Evolutionary conservation across 2,888 invertebrate genomes (phyloP).

Genomic region (Craniophora ligustri): DNA sequence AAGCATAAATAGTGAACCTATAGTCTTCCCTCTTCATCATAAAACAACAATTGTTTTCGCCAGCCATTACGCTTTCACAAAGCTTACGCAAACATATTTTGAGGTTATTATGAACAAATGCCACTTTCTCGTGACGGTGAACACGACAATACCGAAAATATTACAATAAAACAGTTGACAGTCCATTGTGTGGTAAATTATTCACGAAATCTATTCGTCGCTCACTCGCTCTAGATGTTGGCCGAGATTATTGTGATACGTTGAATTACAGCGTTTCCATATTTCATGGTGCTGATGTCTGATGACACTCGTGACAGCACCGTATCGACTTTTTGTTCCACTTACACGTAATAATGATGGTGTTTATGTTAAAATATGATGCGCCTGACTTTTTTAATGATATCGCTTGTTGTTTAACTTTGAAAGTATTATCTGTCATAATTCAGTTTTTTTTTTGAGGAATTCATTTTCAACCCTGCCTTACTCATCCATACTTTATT

Average conservation of each 20-base stretch:
- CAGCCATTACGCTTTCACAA: constrained; percentile 59
- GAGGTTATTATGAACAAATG: constrained; percentile 64
- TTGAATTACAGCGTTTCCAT: constrained; percentile 80
- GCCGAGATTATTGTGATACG: constrained; percentile 80
- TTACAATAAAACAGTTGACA: constrained; percentile 79
- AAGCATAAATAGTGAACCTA: too few species aligned
- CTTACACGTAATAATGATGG: constrained; percentile 63
- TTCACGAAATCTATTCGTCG: constrained; percentile 84
- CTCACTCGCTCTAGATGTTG: constrained; percentile 72
- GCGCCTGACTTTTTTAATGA: constrained; percentile 1
- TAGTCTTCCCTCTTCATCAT: constrained; percentile 25
- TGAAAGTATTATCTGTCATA: too few species aligned
- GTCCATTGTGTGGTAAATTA: constrained; percentile 85
- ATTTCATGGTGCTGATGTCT: constrained; percentile 74
- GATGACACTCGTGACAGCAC: constrained; percentile 84
- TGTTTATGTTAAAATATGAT: constrained; percentile 24
- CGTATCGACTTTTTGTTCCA: constrained; percentile 65
- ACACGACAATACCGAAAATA: constrained; percentile 64
- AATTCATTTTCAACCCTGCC: too few species aligned
- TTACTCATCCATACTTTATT: too few species aligned
- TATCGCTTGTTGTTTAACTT: neutral
- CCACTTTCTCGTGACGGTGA: constrained; percentile 68
- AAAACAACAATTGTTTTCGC: constrained; percentile 47
- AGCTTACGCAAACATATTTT: constrained; percentile 58
- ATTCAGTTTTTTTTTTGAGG: too few species aligned